Evolutionary conservation across 2,797 vertebrate species (phyloP), one percentile per base, ranked within the genome.

Genomic region (Dryobates pubescens): DNA sequence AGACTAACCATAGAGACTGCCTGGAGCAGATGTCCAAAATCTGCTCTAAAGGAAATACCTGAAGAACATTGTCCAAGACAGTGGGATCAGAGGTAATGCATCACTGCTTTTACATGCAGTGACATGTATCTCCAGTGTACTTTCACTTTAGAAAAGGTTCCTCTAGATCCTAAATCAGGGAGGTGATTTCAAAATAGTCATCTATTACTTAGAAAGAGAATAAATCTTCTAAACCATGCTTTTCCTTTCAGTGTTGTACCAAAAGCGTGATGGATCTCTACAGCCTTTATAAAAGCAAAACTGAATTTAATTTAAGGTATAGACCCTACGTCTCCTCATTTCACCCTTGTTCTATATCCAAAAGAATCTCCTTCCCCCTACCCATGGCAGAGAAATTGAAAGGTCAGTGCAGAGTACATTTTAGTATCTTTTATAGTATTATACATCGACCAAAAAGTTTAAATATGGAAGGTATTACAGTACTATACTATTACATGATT

Each of bases 391-490:
- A 82, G 74, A 76, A 84, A 74, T 57, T 47, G 62, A 89, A 88
- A 89, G 82, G 89, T 86, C 74, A 62, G 7, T 41, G 22, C 19
- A 70, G 41, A 69, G 22, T 29, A 47, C 6, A 9, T 82, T 83
- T 64, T 56, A 71, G 90, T 92, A 84, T 89, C 58, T 92, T 92
- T 85, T 71, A 58, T 84, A 72, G n/a, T 77, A 88, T 58, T 82
- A 73, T 69, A 72, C 77, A 49, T 86, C 84, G 62, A 81, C 86
- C 86, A 81, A 92, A 95, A 95, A 89, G 17, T 72, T 95, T 92
- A 96, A 97, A 96, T 97, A 97, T 98, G 97, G 97, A 97, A 98
- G 97, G 89, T 94, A 97, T 98, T 98, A 97, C 68, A 90, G 93
- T 89, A 90, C 93, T 91, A 93, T 92, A 94, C 86, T 97, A 92